Evolutionary conservation across 2,113 vertebrate species (phyloP).

Genomic region (Tringa solitaria): DNA sequence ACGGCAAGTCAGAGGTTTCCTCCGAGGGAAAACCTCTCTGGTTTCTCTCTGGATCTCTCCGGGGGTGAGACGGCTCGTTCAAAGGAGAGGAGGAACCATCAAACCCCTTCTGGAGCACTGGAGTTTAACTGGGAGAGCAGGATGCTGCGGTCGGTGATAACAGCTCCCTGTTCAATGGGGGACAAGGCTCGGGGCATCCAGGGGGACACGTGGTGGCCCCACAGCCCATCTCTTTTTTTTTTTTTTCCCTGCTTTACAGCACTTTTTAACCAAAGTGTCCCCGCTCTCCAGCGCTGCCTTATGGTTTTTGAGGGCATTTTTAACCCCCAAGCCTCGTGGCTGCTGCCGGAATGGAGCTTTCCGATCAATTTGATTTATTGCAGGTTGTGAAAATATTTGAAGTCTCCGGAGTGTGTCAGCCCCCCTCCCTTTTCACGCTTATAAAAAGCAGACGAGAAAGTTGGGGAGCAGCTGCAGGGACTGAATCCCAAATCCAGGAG

Average conservation of each 20-base stretch:
- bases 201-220: background rate
- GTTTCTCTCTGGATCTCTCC: background rate
- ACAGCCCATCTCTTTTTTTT: background rate
- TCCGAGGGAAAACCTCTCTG: background rate
- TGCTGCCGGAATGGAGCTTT: background rate
- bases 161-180: background rate
- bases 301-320: accelerated
- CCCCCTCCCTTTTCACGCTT: background rate
- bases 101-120: background rate
- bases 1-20: background rate
- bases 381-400: no score
- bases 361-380: background rate
- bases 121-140: background rate
- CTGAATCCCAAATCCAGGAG: background rate
- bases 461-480: background rate
- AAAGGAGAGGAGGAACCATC: accelerated
- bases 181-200: accelerated
- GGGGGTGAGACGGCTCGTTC: background rate
- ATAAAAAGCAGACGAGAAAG: background rate
- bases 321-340: accelerated
- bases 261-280: background rate
- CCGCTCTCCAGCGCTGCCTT: no score
- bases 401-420: background rate
- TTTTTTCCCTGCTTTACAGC: background rate
- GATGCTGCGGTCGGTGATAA: accelerated